Evolutionary conservation across 2,888 invertebrate genomes (phyloP).

Genomic region (Phrixothrix hirtus): DNA sequence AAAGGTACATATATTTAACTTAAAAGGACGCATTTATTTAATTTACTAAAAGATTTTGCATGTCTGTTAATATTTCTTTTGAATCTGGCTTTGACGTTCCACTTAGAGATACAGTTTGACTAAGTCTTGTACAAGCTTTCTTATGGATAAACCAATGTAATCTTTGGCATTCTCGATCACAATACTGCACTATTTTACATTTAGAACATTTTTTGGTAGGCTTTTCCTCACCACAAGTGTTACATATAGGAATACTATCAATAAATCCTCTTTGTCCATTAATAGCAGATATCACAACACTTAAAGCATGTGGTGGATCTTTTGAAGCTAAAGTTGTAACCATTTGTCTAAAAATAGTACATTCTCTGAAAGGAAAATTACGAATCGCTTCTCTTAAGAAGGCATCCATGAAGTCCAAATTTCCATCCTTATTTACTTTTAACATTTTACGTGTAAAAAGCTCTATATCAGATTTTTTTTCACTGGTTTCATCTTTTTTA

Average conservation of each 20-base stretch:
- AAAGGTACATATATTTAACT: too few species aligned
- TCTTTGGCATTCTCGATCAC: conserved; percentile 91
- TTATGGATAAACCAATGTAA: conserved; percentile 92
- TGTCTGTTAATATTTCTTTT: conserved; percentile 42
- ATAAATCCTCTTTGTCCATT: conserved; percentile 87
- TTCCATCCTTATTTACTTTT: conserved; percentile 73
- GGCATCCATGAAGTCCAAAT: conserved; percentile 65
- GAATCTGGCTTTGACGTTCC: conserved; percentile 39
- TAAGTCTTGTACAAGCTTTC: conserved; percentile 75
- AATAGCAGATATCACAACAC: conserved; percentile 77
- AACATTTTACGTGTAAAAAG: conserved; percentile 74
- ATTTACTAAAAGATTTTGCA: conserved; percentile 45
- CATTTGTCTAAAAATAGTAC: conserved; percentile 86
- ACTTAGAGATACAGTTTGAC: conserved; percentile 38
- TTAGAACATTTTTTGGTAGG: conserved; percentile 93
- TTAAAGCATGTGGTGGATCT: conserved; percentile 71
- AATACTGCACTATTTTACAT: conserved; percentile 92
- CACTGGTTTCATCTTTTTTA: conserved; percentile 57
- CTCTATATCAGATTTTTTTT: conserved; percentile 72
- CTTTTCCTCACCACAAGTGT: conserved; percentile 85
- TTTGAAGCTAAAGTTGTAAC: conserved; percentile 75
- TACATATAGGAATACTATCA: conserved; percentile 70
- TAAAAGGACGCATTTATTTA: too few species aligned
- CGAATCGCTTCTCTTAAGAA: conserved; percentile 85
- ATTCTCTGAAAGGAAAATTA: conserved; percentile 89